Conservation (phyloP, 2,888 invertebrate species). For the Cinara cedri region DNA sequence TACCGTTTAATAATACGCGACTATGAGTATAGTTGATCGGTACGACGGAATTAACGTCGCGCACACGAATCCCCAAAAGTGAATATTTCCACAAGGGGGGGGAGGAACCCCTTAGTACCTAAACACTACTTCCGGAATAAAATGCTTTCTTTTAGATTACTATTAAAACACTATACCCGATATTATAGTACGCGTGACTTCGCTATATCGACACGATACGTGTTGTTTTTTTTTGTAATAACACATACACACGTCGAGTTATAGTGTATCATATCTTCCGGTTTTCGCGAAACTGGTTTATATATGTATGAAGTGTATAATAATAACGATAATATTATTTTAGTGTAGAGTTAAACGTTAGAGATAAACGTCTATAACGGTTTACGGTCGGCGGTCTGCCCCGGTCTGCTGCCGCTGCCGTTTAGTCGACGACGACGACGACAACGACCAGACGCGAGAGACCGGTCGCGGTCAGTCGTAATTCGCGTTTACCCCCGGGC, state of each 20-base stretch:
- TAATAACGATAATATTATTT: background rate
- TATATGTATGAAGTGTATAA: background rate
- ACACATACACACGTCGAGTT: background rate
- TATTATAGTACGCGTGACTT: background rate
- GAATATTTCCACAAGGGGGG: background rate
- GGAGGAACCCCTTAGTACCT: too few relatives aligned
- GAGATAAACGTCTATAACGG: conserved; percentile 36
- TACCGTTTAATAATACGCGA: too few relatives aligned
- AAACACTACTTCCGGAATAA: too few relatives aligned
- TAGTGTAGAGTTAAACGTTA: background rate
- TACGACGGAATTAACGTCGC: too few relatives aligned
- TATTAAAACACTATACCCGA: too few relatives aligned
- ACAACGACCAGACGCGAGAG: too few relatives aligned
- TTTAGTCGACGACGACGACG: background rate
- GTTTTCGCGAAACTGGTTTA: conserved; percentile 42
- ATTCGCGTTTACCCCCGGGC: background rate
- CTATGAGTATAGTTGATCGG: too few relatives aligned
- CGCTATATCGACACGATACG: background rate
- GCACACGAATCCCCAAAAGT: too few relatives aligned
- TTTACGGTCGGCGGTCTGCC: conserved; percentile 20
- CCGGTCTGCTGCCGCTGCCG: background rate
- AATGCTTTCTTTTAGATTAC: background rate
- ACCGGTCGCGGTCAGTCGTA: background rate
- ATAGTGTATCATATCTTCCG: conserved; percentile 17
- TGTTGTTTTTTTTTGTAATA: background rate